Conservation (phyloP, 2,113 vertebrate species). For the Rissa tridactyla region DNA sequence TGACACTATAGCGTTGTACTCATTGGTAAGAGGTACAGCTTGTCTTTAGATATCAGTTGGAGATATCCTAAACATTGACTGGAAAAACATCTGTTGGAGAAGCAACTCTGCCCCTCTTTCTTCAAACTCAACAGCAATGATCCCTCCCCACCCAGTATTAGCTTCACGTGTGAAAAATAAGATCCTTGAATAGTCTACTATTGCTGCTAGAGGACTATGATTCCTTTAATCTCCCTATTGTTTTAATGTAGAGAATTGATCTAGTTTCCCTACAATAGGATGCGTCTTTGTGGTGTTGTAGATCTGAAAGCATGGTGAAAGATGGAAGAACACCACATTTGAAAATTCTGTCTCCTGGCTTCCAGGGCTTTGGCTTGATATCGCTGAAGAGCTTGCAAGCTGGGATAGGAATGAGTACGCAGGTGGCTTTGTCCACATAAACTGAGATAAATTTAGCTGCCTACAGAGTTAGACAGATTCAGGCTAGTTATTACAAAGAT, state of each 20-base stretch:
- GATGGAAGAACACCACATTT: neutral
- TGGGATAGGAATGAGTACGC: neutral
- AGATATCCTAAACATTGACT: neutral
- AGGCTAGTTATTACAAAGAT: neutral
- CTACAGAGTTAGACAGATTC: neutral
- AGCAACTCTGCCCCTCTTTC: neutral
- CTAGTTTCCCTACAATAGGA: neutral
- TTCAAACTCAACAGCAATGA: neutral
- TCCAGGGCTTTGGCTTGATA: neutral
- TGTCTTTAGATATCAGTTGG: neutral
- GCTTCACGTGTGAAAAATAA: neutral
- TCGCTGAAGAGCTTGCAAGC: neutral
- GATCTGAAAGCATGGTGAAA: neutral
- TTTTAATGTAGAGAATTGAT: neutral
- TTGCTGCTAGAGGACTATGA: neutral
- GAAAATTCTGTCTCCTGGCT: neutral
- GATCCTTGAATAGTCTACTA: neutral
- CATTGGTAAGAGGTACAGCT: neutral
- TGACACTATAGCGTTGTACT: neutral
- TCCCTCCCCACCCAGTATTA: neutral
- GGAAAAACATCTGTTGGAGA: neutral
- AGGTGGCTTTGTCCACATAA: neutral
- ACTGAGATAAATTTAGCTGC: neutral
- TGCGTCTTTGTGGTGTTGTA: fast-evolving
- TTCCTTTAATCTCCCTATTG: neutral